Conservation (phyloP, 2,888 invertebrate genomes). For the Epistrophe grossulariae region DNA sequence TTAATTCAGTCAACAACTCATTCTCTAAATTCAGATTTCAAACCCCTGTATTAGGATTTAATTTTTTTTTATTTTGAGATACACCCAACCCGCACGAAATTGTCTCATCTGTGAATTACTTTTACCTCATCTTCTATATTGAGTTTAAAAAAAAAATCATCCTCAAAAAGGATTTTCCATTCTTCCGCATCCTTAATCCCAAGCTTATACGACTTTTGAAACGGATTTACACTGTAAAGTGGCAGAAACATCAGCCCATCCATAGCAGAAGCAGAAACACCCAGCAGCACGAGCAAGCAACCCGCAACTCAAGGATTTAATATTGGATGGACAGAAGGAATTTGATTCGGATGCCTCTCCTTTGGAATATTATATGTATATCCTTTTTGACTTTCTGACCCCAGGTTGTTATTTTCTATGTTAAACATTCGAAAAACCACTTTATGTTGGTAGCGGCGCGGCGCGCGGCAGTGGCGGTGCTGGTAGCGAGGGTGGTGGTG, state of each 20-base stretch:
- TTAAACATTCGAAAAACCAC: constrained; percentile 40
- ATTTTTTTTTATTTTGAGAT: constrained; percentile 1
- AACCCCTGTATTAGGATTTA: constrained; percentile 13
- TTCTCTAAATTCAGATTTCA: constrained; percentile 8
- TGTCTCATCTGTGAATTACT: constrained; percentile 50
- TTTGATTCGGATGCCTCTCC: constrained; percentile 68
- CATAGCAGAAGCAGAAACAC: constrained; percentile 8
- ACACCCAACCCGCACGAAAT: constrained; percentile 3
- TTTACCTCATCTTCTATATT: constrained; percentile 21
- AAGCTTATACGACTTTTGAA: constrained; percentile 75
- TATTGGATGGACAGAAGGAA: constrained; percentile 75
- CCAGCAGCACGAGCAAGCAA: constrained; percentile 3
- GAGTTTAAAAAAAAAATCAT: constrained; percentile 23
- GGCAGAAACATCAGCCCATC: constrained; percentile 51
- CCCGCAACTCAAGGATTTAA: constrained; percentile 61
- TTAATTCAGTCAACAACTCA: constrained; percentile 57
- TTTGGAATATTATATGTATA: constrained; percentile 15
- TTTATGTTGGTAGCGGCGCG: constrained; percentile 41
- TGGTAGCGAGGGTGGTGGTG: not conserved
- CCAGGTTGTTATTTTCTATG: constrained; percentile 49
- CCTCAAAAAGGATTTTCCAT: constrained; percentile 73
- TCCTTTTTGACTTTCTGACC: constrained; percentile 59
- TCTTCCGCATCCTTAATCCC: constrained; percentile 73
- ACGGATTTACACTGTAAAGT: constrained; percentile 76
- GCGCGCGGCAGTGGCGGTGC: not conserved